A percentile compares a stretch with the other conserved stretches of the same genome.
phyloP scores from a whole-genome alignment of 2,113 vertebrate genomes.

The Callorhinus ursinus region DNA sequence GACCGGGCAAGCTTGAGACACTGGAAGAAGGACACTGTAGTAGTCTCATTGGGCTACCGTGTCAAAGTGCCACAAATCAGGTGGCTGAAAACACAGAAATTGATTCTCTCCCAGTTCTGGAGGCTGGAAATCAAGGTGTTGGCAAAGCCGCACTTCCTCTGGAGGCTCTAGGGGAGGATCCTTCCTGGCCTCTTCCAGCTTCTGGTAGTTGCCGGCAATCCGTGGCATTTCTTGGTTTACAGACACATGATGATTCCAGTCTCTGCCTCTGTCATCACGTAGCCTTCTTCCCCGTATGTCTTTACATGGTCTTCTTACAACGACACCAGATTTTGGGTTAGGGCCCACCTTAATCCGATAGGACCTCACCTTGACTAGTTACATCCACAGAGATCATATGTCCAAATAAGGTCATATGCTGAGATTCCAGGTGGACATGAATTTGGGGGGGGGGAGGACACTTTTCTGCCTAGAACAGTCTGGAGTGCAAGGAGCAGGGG shows the following conservation, averaged over 20 bases:
- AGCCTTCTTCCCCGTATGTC: not conserved
- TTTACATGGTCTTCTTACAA: not conserved
- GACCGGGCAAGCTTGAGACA: not conserved
- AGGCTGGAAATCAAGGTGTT: rapidly evolving
- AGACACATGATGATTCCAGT: rapidly evolving
- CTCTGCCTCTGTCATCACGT: not conserved
- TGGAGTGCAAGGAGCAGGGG: not conserved
- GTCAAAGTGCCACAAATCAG: rapidly evolving
- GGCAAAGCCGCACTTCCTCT: rapidly evolving
- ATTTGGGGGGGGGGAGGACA: not conserved
- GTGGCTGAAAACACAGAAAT: not conserved
- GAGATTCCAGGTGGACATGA: not conserved
- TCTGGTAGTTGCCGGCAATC: rapidly evolving
- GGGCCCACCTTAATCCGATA: not conserved
- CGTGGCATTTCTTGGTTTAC: not conserved
- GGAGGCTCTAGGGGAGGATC: not conserved
- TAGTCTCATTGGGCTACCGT: rapidly evolving
- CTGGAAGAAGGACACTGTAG: rapidly evolving
- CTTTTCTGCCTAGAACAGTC: not conserved
- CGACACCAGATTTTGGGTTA: not conserved
- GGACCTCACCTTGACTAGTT: not conserved
- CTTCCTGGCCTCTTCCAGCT: not conserved
- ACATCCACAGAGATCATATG: not conserved
- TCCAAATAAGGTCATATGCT: not conserved
- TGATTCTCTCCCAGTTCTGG: not conserved